Evolutionary conservation across 2,113 vertebrate genomes (phyloP).

Genomic region (Tricholaema leucomelas): DNA sequence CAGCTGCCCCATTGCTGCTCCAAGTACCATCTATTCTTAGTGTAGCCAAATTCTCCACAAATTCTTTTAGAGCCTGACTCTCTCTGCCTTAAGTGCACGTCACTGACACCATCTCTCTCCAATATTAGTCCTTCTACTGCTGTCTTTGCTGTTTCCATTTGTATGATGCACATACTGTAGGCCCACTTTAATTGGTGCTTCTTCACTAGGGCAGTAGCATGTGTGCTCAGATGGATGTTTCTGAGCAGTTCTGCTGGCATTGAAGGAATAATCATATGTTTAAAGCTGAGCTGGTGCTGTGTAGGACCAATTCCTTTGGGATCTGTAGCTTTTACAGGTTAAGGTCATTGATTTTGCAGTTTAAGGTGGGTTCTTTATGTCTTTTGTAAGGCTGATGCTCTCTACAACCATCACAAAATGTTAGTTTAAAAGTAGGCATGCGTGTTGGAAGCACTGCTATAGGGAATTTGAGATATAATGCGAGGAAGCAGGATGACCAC

Average conservation of each 20-base stretch:
- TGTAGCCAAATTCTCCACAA: background rate
- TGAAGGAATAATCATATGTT: rapidly evolving
- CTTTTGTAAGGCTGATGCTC: background rate
- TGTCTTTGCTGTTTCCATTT: background rate
- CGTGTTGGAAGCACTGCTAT: rapidly evolving
- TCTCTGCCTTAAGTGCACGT: background rate
- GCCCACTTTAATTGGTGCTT: background rate
- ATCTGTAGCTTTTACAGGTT: background rate
- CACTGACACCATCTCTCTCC: slow-evolving; percentile 4
- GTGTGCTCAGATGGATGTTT: rapidly evolving
- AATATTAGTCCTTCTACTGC: background rate
- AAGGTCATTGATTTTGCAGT: background rate
- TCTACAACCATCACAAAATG: background rate
- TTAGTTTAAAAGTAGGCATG: background rate
- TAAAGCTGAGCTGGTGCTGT: background rate
- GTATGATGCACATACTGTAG: background rate
- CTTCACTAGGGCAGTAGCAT: background rate
- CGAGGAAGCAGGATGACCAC: background rate
- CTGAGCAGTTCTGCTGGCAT: background rate
- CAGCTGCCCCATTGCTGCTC: slow-evolving; percentile 36
- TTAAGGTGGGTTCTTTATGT: background rate
- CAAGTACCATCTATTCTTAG: slow-evolving; percentile 42
- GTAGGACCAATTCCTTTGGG: background rate
- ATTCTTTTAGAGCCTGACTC: slow-evolving; percentile 25
- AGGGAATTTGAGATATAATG: rapidly evolving